These are phyloP conservation scores for Ophiodon elongatus DNA, from an alignment of 2,113 vertebrate genomes.

Conservation along the genomic window DNA sequence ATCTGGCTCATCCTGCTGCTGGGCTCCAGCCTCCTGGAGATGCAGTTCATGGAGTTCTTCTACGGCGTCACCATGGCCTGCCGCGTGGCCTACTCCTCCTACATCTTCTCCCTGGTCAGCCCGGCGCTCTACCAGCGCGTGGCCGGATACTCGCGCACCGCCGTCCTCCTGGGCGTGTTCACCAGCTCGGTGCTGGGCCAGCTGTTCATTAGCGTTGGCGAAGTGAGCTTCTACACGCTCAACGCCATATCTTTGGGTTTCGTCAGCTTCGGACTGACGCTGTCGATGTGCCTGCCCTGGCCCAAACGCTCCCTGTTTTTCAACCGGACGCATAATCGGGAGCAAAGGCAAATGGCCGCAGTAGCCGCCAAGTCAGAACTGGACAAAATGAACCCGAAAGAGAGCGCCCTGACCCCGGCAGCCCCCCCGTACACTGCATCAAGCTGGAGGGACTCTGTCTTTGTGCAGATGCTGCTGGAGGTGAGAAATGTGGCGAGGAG, in stretches of 20 bases:
- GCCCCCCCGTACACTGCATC: neutral
- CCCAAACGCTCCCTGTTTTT: constrained; percentile 94
- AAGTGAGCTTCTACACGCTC: constrained; percentile 79
- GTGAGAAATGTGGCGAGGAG: constrained; percentile 67
- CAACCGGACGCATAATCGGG: constrained; percentile 70
- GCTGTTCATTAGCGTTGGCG: constrained; percentile 83
- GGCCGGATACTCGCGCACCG: constrained; percentile 91
- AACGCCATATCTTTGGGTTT: constrained; percentile 89
- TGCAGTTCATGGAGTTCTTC: constrained; percentile 98
- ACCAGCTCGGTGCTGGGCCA: constrained; percentile 94
- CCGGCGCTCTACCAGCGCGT: constrained; percentile 90
- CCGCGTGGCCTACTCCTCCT: constrained; percentile 96
- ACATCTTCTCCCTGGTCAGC: constrained; percentile 93
- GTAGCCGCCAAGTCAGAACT: constrained; percentile 67
- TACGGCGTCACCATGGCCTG: constrained; percentile 94
- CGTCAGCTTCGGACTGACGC: constrained; percentile 86
- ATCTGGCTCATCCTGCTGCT: constrained; percentile 92
- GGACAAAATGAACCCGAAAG: constrained; percentile 66
- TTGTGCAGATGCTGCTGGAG: constrained; percentile 88
- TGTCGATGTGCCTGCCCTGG: constrained; percentile 89
- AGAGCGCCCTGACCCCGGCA: neutral
- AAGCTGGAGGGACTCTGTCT: constrained; percentile 73
- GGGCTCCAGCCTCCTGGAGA: constrained; percentile 84
- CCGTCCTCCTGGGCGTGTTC: constrained; percentile 93
- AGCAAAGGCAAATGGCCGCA: constrained; percentile 63